phyloP scores from a whole-genome alignment of 2,888 invertebrate species.

The Ennomos quercinarius region DNA sequence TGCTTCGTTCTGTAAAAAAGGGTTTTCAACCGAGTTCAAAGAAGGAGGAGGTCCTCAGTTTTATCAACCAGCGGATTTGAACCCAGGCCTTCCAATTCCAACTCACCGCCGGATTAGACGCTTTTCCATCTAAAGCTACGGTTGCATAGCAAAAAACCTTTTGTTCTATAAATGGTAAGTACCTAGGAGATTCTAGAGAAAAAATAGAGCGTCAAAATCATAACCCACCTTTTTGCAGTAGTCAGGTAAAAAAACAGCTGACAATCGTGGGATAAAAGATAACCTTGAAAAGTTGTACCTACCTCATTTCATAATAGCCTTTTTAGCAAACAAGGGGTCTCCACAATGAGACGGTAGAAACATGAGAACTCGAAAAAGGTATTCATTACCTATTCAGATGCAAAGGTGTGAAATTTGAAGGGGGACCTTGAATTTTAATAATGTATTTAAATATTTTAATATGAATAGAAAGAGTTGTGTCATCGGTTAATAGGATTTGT shows the following conservation, averaged over 20 bases:
- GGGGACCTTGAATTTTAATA: conserved; percentile 8
- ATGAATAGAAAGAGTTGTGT: conserved; percentile 14
- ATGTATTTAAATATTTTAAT: conserved; percentile 2
- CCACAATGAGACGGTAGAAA: conserved; percentile 14
- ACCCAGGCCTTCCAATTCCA: too few species aligned
- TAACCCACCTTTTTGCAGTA: too few species aligned
- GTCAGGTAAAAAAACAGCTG: conserved; percentile 28
- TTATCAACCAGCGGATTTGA: too few species aligned
- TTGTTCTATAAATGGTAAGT: too few species aligned
- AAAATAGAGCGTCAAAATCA: too few species aligned
- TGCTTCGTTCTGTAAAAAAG: too few species aligned
- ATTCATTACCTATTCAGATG: conserved; percentile 16
- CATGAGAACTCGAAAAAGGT: conserved; percentile 13
- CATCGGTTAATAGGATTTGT: conserved; percentile 14
- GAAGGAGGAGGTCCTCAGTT: too few species aligned
- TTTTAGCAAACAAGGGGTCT: conserved; percentile 38
- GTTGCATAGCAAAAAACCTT: too few species aligned
- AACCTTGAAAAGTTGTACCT: conserved; percentile 23
- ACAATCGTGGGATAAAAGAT: conserved; percentile 21
- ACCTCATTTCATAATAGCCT: conserved; percentile 19
- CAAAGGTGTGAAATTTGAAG: conserved; percentile 19
- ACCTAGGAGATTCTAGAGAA: too few species aligned
- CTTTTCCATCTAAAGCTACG: too few species aligned
- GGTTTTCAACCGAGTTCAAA: too few species aligned
- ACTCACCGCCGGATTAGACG: too few species aligned